Base-by-base conservation (phyloP, 2,797 vertebrate species). In the Loris lydekkerianus region DNA sequence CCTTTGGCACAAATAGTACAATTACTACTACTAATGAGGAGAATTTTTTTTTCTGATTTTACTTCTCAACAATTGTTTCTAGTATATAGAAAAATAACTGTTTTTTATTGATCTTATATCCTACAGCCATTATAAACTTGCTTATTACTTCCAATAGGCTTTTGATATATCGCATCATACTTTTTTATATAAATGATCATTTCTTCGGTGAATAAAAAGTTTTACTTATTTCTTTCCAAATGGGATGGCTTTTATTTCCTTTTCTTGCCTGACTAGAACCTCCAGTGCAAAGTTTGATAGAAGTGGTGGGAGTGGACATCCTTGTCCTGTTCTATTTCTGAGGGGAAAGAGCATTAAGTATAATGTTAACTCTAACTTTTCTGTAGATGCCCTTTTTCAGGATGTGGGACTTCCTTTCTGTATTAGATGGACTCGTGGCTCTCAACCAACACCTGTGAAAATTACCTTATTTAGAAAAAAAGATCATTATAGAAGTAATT, bases 171-270 rank as follows among this genome's bases (percentile, higher is more conserved):
- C n/a, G 21, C 4, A 58, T 37, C 31, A 67, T 43, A 58, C 13
- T 34, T 82, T 72, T 81, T 70, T 25, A 43, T 2, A 60, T 76
- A 86, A 31, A 75, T 78, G 10, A 69, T 43, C 20, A 67, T 61
- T 81, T 49, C 34, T 31, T 72, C 25, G 60, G 81, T 49, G 27
- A 70, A 49, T 34, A 40, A 92, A 82, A 70, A 63, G 61, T 61
- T 77, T 67, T 86, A 27, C 43, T 82, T 91, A 83, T 29, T 83
- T 18, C 14, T 87, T 91, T 75, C 69, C 83, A 82, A 76, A 69
- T 3, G n/a, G 7, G 43, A 49, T 40, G 29, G 0, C 10, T 72
- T 94, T 93, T 29, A 29, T 65, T 75, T 76, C 21, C 73, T 93
- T 81, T 18, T 43, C n/a, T 91, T 87, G 56, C 14, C 18, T 69